A percentile compares a stretch with the other conserved stretches of the same genome.
Evolutionary conservation across 2,113 vertebrate species (phyloP).

Genomic region (Nothoprocta pentlandii): DNA sequence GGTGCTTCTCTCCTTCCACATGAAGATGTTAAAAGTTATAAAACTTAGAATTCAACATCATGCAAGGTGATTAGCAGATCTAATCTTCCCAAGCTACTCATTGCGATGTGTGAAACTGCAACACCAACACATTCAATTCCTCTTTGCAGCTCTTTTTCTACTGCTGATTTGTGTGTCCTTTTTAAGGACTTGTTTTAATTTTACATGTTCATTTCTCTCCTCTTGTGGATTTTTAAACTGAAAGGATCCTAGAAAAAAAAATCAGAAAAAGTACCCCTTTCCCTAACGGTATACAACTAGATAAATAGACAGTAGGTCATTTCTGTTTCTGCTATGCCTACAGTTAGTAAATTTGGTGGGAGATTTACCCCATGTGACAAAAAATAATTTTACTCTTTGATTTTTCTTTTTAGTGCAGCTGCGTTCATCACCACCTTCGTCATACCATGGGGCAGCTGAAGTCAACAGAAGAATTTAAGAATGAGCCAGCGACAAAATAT

Average conservation of each 20-base stretch:
- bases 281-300: not conserved
- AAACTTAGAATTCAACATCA: not conserved
- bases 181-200: not conserved
- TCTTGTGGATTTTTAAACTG: not conserved
- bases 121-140: not conserved
- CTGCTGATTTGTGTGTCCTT: not conserved
- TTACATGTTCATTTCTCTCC: not conserved
- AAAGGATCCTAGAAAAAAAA: not conserved
- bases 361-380: not conserved
- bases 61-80: not conserved
- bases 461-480: not conserved
- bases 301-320: not conserved
- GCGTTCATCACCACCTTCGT: not conserved
- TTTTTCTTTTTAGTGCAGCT: slow-evolving; percentile 26
- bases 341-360: not conserved
- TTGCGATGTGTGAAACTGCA: not conserved
- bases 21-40: not conserved
- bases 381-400: not conserved
- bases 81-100: rapidly evolving
- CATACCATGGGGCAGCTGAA: not conserved
- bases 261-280: not conserved
- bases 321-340: not conserved
- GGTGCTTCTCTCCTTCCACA: not conserved
- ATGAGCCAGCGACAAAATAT: rapidly evolving
- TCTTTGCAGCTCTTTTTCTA: not conserved